These are phyloP conservation scores for Brachionus manjavacas DNA, from an alignment of 1,140 invertebrate genomes.

Conservation along the genomic window DNA sequence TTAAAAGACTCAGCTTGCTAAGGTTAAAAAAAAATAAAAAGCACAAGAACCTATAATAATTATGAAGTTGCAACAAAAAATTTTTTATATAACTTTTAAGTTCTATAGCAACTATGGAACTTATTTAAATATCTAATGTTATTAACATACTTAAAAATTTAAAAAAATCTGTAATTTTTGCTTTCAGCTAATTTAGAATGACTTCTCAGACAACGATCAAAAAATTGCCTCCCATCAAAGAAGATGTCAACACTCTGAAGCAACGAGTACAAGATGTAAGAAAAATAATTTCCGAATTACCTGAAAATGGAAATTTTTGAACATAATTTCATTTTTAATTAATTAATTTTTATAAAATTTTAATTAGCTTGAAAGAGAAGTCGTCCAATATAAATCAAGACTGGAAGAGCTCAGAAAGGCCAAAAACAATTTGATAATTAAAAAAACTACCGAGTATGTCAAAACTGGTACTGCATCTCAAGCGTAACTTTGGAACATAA, in stretches of 20 bases:
- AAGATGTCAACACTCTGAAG: constrained; percentile 23
- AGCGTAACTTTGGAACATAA: background rate
- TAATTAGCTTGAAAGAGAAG: constrained; percentile 30
- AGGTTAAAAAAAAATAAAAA: background rate
- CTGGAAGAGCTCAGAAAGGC: constrained; percentile 33
- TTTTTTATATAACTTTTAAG: background rate
- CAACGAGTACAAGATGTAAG: constrained; percentile 28
- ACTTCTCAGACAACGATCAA: constrained; percentile 16
- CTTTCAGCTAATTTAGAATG: background rate
- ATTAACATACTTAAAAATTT: background rate
- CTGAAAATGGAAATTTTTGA: background rate
- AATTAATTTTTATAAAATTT: too few species aligned
- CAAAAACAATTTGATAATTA: constrained; percentile 34
- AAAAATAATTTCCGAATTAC: background rate
- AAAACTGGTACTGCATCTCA: background rate
- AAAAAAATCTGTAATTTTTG: background rate
- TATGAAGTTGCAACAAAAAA: background rate
- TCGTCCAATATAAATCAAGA: constrained; percentile 9
- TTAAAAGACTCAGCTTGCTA: background rate
- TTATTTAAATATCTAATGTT: constrained; percentile 1
- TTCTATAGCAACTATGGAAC: constrained; percentile 1
- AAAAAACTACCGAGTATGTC: constrained; percentile 41
- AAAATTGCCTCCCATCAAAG: constrained; percentile 14
- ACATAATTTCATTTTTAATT: too few species aligned
- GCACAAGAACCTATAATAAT: background rate